Conservation (phyloP, 2,797 vertebrate genomes). For the Orestias chungarensis region DNA sequence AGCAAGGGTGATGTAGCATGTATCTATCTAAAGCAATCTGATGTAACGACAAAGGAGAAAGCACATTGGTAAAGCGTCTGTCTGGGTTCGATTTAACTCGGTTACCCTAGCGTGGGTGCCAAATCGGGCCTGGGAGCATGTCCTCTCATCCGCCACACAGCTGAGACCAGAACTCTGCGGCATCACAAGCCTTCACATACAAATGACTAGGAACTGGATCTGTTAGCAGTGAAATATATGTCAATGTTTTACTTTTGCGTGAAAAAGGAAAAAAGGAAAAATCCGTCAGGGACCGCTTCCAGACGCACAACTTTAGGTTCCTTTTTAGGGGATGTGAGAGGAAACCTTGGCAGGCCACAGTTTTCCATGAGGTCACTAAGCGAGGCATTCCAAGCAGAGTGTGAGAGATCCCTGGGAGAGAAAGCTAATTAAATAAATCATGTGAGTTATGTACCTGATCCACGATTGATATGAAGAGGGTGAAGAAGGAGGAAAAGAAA, state of each 20-base stretch:
- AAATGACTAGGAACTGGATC: constrained; percentile 37
- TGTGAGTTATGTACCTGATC: constrained; percentile 74
- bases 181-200: constrained; percentile 50
- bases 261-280: constrained; percentile 25
- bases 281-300: constrained; percentile 61
- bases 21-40: constrained; percentile 64
- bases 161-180: constrained; percentile 60
- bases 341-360: constrained; percentile 75
- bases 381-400: constrained; percentile 70
- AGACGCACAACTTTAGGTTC: constrained; percentile 70
- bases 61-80: constrained; percentile 61
- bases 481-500: constrained; percentile 27
- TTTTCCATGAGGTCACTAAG: constrained; percentile 81
- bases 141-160: constrained; percentile 63
- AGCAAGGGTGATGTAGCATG: constrained; percentile 27
- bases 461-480: constrained; percentile 56
- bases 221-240: constrained; percentile 34
- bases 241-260: constrained; percentile 52
- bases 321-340: constrained; percentile 80
- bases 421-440: constrained; percentile 75
- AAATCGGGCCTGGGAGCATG: constrained; percentile 63
- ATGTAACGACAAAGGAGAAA: constrained; percentile 69
- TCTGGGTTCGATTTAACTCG: constrained; percentile 70
- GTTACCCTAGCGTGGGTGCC: constrained; percentile 61
- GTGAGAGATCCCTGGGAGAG: constrained; percentile 73